Conservation (phyloP, 2,888 invertebrate genomes). For the Timema podura region DNA sequence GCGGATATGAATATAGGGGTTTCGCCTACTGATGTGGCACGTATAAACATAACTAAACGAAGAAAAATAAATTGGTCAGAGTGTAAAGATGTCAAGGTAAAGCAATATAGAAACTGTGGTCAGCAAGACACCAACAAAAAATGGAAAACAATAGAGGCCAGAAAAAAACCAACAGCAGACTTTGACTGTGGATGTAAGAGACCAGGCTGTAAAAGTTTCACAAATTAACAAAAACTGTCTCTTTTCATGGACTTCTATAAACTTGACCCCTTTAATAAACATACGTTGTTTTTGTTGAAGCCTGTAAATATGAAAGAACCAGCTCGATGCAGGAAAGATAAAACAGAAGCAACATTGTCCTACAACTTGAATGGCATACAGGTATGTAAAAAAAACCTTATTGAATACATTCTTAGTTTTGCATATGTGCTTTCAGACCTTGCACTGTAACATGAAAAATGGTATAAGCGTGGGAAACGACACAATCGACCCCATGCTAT, state of each 20-base stretch:
- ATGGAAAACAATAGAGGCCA: background rate
- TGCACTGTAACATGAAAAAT: background rate
- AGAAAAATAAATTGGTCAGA: background rate
- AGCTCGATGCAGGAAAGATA: constrained; percentile 6
- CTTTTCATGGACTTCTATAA: constrained; percentile 1
- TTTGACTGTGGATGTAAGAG: background rate
- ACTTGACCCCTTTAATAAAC: background rate
- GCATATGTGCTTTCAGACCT: background rate
- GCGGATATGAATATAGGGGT: background rate
- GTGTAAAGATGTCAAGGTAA: background rate
- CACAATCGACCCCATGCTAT: constrained; percentile 5
- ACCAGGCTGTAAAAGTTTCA: background rate
- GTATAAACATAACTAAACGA: background rate
- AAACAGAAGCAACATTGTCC: constrained; percentile 1
- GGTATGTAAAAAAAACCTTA: constrained; percentile 1
- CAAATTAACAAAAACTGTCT: background rate
- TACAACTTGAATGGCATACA: constrained; percentile 5
- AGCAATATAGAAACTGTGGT: background rate
- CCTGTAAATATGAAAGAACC: background rate
- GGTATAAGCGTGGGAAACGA: background rate
- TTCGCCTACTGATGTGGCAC: background rate
- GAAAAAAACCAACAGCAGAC: background rate
- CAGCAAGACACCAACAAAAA: background rate
- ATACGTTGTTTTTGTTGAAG: background rate
- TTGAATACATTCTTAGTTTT: no score